Conservation (phyloP, 2,888 invertebrate genomes). For the Clepsis dumicolana region DNA sequence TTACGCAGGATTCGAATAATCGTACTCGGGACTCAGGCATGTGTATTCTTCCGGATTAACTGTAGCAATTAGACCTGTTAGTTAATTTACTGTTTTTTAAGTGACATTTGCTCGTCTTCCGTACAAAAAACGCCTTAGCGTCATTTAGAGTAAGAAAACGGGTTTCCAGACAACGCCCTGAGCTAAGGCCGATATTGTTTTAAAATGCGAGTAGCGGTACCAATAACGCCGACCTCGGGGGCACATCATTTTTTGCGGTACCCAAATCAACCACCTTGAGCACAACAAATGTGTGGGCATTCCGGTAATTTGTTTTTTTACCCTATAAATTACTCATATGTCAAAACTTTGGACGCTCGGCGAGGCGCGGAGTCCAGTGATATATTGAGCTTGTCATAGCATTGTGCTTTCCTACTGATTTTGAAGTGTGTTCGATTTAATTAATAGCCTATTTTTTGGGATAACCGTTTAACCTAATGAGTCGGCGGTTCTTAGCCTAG, state of each 20-base stretch:
- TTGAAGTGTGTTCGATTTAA: slow-evolving; percentile 71
- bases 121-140: not conserved
- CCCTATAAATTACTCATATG: slow-evolving; percentile 85
- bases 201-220: slow-evolving; percentile 65
- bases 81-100: not conserved
- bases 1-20: too few relatives aligned
- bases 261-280: slow-evolving; percentile 83
- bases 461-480: slow-evolving; percentile 66
- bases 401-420: slow-evolving; percentile 72
- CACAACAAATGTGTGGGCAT: slow-evolving; percentile 83
- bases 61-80: not conserved
- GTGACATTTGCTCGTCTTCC: not conserved
- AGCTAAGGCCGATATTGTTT: slow-evolving; percentile 3
- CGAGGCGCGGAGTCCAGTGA: slow-evolving; percentile 70
- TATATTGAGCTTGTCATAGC: slow-evolving; percentile 83
- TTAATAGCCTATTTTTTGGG: slow-evolving; percentile 65
- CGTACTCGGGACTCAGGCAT: too few relatives aligned
- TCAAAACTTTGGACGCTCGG: slow-evolving; percentile 78
- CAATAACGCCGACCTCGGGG: slow-evolving; percentile 66
- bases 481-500: slow-evolving; percentile 46
- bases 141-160: not conserved
- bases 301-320: slow-evolving; percentile 84
- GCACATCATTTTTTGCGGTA: slow-evolving; percentile 79
- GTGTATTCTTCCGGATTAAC: too few relatives aligned
- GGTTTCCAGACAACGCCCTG: not conserved